These are phyloP conservation scores for Anarsia innoxiella DNA, from an alignment of 2,888 invertebrate genomes.

Conservation along the genomic window DNA sequence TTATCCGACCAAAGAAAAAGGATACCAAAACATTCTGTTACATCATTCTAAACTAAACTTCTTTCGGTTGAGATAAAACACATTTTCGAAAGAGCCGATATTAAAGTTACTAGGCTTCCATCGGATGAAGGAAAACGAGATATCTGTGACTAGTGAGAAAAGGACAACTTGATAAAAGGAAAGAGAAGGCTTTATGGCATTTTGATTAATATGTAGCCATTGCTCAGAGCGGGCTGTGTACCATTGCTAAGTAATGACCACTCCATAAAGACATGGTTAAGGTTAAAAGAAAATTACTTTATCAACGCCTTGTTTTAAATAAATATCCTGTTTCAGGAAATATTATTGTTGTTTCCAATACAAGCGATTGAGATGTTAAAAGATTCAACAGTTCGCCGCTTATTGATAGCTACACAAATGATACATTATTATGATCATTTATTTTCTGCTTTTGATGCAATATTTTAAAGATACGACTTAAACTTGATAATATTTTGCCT, in stretches of 20 bases:
- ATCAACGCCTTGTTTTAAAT: constrained; percentile 76
- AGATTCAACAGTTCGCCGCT: constrained; percentile 66
- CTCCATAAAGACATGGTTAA: constrained; percentile 76
- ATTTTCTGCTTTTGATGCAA: constrained; percentile 46
- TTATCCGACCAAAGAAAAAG: constrained; percentile 26
- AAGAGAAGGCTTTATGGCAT: constrained; percentile 67
- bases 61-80: constrained; percentile 20
- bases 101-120: constrained; percentile 35
- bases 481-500: too few relatives aligned
- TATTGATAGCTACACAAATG: constrained; percentile 71
- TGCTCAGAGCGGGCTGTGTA: constrained; percentile 74
- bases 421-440: constrained; percentile 61
- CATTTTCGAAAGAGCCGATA: constrained; percentile 23
- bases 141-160: constrained; percentile 63
- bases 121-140: constrained; percentile 51
- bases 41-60: constrained; percentile 21
- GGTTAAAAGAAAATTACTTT: constrained; percentile 76
- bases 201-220: constrained; percentile 74
- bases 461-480: too few relatives aligned
- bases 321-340: constrained; percentile 76
- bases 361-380: constrained; percentile 71
- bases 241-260: constrained; percentile 76
- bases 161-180: constrained; percentile 47
- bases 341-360: constrained; percentile 74
- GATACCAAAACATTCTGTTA: constrained; percentile 22